Percentiles rank a stretch among this genome's conserved stretches.
These are phyloP conservation scores for Lasioglossum lativentre DNA, from an alignment of 2,888 invertebrate species.

Conservation along the genomic window DNA sequence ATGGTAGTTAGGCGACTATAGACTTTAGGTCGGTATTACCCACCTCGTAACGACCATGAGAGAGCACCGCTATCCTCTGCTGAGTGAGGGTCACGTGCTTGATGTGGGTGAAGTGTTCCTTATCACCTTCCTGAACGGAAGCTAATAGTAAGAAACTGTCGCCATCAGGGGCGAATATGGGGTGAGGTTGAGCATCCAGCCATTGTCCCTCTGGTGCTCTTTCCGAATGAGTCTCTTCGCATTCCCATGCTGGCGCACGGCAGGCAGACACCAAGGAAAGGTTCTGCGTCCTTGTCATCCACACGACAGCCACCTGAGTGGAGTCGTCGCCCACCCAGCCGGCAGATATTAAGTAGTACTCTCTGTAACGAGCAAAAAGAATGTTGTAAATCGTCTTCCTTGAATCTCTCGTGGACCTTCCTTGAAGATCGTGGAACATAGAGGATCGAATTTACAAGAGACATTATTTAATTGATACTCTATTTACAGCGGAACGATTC, in stretches of 20 bases:
- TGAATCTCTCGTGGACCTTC: background rate
- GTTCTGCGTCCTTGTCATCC: constrained; percentile 98
- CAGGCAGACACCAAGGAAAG: constrained; percentile 95
- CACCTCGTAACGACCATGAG: constrained; percentile 94
- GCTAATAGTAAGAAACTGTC: constrained; percentile 93
- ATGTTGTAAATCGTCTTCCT: background rate
- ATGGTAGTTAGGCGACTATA: background rate
- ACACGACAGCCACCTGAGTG: constrained; percentile 93
- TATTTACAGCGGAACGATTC: background rate
- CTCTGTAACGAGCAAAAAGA: constrained; percentile 86
- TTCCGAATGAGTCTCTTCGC: constrained; percentile 94
- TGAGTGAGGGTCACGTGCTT: constrained; percentile 93
- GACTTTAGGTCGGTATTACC: background rate
- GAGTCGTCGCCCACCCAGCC: constrained; percentile 94
- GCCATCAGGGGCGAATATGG: constrained; percentile 93
- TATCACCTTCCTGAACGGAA: constrained; percentile 93
- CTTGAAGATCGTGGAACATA: too few relatives aligned
- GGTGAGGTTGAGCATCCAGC: constrained; percentile 94
- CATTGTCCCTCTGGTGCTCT: constrained; percentile 93
- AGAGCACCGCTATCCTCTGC: constrained; percentile 93
- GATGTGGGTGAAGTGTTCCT: constrained; percentile 94
- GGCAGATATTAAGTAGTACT: constrained; percentile 96
- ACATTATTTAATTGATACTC: background rate
- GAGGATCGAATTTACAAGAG: too few relatives aligned
- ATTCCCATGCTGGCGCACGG: constrained; percentile 92